phyloP scores from a whole-genome alignment of 1,140 invertebrate species.

The Calosoma granatense region DNA sequence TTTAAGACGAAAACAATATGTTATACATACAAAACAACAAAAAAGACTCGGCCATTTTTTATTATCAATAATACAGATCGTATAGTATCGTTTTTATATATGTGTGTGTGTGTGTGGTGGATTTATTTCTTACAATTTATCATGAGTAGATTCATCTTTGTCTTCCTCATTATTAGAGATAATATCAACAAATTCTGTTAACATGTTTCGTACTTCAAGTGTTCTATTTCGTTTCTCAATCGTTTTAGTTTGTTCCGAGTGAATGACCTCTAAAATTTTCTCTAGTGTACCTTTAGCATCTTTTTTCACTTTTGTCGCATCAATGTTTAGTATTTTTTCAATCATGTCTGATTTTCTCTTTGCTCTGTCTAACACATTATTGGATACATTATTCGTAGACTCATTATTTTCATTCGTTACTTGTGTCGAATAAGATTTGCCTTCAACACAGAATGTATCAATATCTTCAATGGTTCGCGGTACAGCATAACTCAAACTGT shows the following conservation, averaged over 20 bases:
- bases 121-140: too few relatives aligned
- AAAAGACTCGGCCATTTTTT: neutral
- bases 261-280: neutral
- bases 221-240: neutral
- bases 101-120: too few relatives aligned
- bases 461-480: neutral
- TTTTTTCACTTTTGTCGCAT: neutral
- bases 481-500: conserved; percentile 11
- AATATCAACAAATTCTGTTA: neutral
- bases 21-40: too few relatives aligned
- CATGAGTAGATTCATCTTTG: neutral
- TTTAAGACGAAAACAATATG: neutral
- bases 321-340: neutral
- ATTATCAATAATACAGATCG: neutral
- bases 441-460: neutral
- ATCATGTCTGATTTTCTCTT: neutral
- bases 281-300: neutral
- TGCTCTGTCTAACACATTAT: too few relatives aligned
- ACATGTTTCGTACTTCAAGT: neutral
- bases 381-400: too few relatives aligned
- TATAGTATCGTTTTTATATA: neutral
- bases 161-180: neutral
- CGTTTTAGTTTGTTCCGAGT: neutral
- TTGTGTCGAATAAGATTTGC: neutral
- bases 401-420: too few relatives aligned